Evolutionary conservation across 2,888 invertebrate genomes (phyloP), one percentile per base, ranked within the genome.

Genomic region (Bellardia bayeri): DNA sequence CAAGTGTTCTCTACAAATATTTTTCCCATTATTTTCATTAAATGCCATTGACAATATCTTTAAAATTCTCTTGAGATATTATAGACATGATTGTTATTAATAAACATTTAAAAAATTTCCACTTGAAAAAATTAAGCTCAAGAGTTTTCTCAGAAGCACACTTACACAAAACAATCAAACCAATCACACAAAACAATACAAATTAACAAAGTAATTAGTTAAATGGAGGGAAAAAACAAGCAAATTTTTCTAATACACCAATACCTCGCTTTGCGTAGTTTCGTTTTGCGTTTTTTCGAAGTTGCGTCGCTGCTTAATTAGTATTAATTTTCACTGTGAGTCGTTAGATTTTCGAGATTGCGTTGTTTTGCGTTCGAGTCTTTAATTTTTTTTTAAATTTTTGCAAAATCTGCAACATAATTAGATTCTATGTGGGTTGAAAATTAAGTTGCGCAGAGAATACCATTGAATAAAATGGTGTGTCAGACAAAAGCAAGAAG

Each of bases 41-140:
- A 81, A 72, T 72, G 74, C 13, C 58, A 58, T 58, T 79, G 84
- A 66, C 72, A 72, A 56, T 40, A 64, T 66, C 51, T 79, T 72
- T 33, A 66, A 45, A 64, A 58, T 72, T 30, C 78, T 66, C 84
- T 79, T 58, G 64, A 79, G 14, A 71, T 13, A 58, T 42, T 49
- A 33, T 23, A 11, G 0, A 63, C 2, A 37, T 42, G 13, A 45
- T 66, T 56, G 72, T 72, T 54, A 71, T 71, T 54, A 71, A 81
- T n/a, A 61, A 81, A 66, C 42, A 80, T 72, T 76, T 45, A 74
- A 13, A 13, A 54, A 63, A 78, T 76, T 51, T 61, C 83, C 81
- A 87, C 83, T 87, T 87, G 81, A 87, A 87, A 66, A 72, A 84
- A 72, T 84, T 72, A 81, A 81, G 71, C 71, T 83, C 56, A 81